Evolutionary conservation across 2,888 invertebrate genomes (phyloP).

Genomic region (Acrobasis consociella): DNA sequence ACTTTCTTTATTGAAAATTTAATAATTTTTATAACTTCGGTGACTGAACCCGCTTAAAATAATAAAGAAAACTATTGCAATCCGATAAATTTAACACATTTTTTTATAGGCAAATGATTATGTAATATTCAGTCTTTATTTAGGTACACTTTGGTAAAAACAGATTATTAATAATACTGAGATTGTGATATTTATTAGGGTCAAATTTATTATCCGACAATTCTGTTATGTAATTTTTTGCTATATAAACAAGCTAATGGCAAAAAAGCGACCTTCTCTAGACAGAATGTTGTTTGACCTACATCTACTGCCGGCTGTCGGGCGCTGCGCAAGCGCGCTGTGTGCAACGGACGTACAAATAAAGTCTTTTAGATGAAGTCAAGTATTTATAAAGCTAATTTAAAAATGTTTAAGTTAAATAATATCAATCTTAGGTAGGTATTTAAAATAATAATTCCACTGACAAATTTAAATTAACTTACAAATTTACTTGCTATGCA

Average conservation of each 20-base stretch:
- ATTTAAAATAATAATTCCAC: no score
- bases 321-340: constrained; percentile 5
- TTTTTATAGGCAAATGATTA: no score
- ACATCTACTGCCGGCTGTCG: constrained; percentile 1
- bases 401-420: not conserved
- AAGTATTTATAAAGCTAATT: not conserved
- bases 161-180: no score
- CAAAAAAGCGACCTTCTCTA: constrained; percentile 20
- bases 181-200: not conserved
- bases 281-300: constrained; percentile 22
- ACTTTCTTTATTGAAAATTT: not conserved
- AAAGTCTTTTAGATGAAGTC: not conserved
- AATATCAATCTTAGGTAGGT: no score
- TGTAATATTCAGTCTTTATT: no score
- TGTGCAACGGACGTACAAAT: constrained; percentile 10
- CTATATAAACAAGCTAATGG: constrained; percentile 5
- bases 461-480: no score
- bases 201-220: not conserved
- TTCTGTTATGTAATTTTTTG: constrained; percentile 14
- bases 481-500: no score
- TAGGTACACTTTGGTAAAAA: no score
- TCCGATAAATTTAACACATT: no score
- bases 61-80: no score
- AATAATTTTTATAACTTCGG: no score
- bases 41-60: no score